Base-by-base conservation (phyloP, 2,888 invertebrate genomes). In the Chydorus sphaericus region DNA sequence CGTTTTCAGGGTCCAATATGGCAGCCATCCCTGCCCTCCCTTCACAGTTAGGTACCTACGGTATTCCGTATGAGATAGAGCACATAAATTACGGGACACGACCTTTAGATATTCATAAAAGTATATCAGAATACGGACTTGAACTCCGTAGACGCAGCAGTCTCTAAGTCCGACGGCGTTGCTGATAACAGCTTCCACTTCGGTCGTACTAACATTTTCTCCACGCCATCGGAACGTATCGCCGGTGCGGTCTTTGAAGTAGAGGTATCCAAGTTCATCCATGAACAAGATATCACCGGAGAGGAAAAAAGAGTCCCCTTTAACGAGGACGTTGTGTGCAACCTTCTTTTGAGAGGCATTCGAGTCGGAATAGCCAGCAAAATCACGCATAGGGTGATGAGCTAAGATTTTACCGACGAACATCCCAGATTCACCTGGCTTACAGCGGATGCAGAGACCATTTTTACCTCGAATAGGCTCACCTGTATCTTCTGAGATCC, bases 121-220 rank as follows among this genome's bases (percentile, higher is more conserved):
- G 6, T 7, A 39, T 23, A 39, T n/a, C 11, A 4, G 36, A 18
- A 16, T 16, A 30, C 16, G 66, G 66, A 90, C 82, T 75, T 88
- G 83, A 3, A 97, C 94, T 10, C 98, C 98, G 66, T 91, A 97
- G 7, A 92, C 92, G 11, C 90, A 84, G 28, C 85, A 87, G 70
- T 96, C 94, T 65, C 83, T 80, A 64, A 91, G 85, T 58, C 80
- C 79, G 6, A 85, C 75, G 48, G 85, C 73, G 66, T 86, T 85
- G 62, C 90, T 91, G 39, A 96, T 78, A 62, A 89, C 82, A 5
- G 84, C 89, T 71, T 98, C 97, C 8, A 98, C 87, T 73, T 98
- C 98, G 2, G 90, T 86, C 7, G 98, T 98, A 38, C 93, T 93
- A 3, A 98, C 96, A 71, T 98, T 99, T 74, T 99, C 98, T 10